These are phyloP conservation scores for Dromius quadrimaculatus DNA, from an alignment of 2,888 invertebrate genomes.

Conservation along the genomic window DNA sequence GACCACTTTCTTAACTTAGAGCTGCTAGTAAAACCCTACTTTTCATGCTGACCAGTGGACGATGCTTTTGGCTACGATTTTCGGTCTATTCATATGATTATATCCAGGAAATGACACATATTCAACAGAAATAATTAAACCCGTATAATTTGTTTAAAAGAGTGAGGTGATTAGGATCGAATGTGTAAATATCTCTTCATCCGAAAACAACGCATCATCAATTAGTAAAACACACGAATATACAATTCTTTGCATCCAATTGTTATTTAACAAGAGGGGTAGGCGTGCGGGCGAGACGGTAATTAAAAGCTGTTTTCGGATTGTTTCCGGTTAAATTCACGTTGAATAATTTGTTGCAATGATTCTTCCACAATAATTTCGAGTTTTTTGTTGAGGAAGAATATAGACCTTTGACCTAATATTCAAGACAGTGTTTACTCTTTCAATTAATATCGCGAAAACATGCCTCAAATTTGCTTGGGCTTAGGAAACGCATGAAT, in stretches of 20 bases:
- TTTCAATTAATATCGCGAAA: no score
- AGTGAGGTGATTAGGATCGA: constrained; percentile 7
- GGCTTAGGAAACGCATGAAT: no score
- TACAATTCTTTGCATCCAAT: background rate
- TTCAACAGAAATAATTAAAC: constrained; percentile 6
- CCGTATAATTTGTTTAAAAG: constrained; percentile 3
- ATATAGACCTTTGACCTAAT: no score
- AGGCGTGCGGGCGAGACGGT: background rate
- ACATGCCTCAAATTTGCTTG: no score
- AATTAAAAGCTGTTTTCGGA: constrained; percentile 41
- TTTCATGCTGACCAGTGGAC: no score
- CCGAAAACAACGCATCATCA: constrained; percentile 14
- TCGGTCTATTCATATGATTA: no score
- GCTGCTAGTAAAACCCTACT: no score
- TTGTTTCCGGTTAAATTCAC: constrained; percentile 45
- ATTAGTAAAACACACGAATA: constrained; percentile 20
- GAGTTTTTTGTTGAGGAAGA: constrained; percentile 24
- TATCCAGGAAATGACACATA: no score
- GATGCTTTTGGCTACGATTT: no score
- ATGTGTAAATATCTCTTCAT: constrained; percentile 22
- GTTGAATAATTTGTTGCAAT: constrained; percentile 44
- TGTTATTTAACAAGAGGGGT: background rate
- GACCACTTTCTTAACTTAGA: no score
- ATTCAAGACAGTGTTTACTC: no score
- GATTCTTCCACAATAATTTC: constrained; percentile 38